These are phyloP conservation scores for Macrosteles quadrilineatus DNA, from an alignment of 1,140 invertebrate genomes.

Conservation along the genomic window DNA sequence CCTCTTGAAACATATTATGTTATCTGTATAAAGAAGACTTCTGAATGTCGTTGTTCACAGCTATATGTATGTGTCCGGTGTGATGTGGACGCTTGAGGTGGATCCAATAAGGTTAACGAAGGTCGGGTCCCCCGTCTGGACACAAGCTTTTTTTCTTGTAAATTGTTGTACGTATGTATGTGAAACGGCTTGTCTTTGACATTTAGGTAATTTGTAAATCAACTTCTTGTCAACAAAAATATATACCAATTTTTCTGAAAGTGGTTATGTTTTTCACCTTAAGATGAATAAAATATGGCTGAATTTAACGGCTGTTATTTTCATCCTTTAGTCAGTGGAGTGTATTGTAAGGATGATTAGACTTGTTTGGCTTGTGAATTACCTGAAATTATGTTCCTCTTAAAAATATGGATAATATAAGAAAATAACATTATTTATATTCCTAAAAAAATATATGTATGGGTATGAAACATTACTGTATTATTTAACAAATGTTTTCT, in stretches of 20 bases:
- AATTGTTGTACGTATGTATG: slow-evolving; percentile 40
- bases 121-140: neutral
- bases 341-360: no score
- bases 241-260: slow-evolving; percentile 38
- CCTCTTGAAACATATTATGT: slow-evolving; percentile 37
- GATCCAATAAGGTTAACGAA: neutral
- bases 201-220: slow-evolving; percentile 32
- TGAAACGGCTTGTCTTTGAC: slow-evolving; percentile 33
- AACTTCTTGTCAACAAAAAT: slow-evolving; percentile 31
- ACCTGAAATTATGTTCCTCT: no score
- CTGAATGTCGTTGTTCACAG: slow-evolving; percentile 4
- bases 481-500: no score
- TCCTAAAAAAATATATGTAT: no score
- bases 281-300: slow-evolving; percentile 13
- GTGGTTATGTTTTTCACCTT: slow-evolving; percentile 27
- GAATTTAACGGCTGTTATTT: neutral
- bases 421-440: no score
- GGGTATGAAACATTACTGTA: no score
- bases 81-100: slow-evolving; percentile 29
- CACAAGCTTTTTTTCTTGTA: slow-evolving; percentile 39
- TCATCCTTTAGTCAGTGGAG: neutral
- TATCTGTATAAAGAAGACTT: slow-evolving; percentile 48
- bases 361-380: no score
- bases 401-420: no score
- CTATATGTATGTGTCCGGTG: slow-evolving; percentile 53